phyloP scores from a whole-genome alignment of 2,888 invertebrate genomes.

The Melanostoma mellinum region DNA sequence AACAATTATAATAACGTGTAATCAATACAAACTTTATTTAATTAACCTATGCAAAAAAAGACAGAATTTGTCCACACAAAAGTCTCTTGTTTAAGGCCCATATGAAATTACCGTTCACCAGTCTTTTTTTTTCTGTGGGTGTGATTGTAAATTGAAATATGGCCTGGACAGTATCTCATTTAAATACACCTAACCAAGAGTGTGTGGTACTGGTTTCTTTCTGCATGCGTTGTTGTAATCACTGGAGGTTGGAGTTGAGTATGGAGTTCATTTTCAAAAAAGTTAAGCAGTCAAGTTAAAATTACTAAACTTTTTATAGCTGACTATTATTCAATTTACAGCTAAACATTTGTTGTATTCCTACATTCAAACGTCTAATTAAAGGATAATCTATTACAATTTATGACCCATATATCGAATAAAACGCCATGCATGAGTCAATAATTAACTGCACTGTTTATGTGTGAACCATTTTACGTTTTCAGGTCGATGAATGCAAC shows the following conservation, averaged over 20 bases:
- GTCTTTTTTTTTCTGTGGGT: conserved; percentile 10
- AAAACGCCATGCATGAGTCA: not conserved
- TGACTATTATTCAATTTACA: not conserved
- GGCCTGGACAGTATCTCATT: conserved; percentile 23
- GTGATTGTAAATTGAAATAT: conserved; percentile 13
- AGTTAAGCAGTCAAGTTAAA: not conserved
- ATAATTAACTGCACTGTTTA: conserved; percentile 31
- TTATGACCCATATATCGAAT: not conserved
- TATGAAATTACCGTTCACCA: conserved; percentile 6
- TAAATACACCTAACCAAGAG: conserved; percentile 4
- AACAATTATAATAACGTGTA: too few relatives aligned
- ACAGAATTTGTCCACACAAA: not conserved
- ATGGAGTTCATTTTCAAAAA: too few relatives aligned
- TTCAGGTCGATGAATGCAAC: conserved; percentile 59
- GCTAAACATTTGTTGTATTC: not conserved
- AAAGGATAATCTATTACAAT: conserved; percentile 28
- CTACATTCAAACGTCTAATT: not conserved
- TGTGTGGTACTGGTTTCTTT: not conserved
- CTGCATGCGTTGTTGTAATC: too few relatives aligned
- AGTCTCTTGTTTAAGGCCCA: not conserved
- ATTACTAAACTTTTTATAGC: not conserved
- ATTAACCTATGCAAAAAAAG: not conserved
- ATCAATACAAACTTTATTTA: not conserved
- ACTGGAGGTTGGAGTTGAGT: too few relatives aligned
- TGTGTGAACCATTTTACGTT: conserved; percentile 24